These are phyloP conservation scores for Aquatica leii DNA, from an alignment of 2,888 invertebrate genomes.

Conservation along the genomic window DNA sequence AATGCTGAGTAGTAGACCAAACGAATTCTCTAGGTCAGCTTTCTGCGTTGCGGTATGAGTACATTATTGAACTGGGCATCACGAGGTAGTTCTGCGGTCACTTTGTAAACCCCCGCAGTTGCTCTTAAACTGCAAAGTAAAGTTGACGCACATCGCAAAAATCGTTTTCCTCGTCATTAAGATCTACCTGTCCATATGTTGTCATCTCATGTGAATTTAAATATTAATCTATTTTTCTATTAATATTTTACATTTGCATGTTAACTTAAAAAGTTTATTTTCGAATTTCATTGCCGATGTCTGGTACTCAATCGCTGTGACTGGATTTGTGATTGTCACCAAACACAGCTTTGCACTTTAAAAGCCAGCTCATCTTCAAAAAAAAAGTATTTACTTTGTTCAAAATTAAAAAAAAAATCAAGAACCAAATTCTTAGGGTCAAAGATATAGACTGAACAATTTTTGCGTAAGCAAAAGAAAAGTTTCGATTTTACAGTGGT, in stretches of 20 bases:
- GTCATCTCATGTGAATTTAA: slow-evolving; percentile 55
- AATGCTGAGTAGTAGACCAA: too few relatives aligned
- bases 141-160: slow-evolving; percentile 46
- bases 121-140: slow-evolving; percentile 54
- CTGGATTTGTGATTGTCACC: slow-evolving; percentile 7
- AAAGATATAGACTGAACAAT: slow-evolving; percentile 9
- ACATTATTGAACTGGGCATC: too few relatives aligned
- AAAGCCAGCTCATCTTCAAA: too few relatives aligned
- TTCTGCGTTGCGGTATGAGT: too few relatives aligned
- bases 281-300: too few relatives aligned
- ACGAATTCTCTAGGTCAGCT: too few relatives aligned
- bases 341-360: neutral
- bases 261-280: slow-evolving; percentile 23
- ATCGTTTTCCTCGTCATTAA: slow-evolving; percentile 47
- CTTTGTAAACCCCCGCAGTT: too few relatives aligned
- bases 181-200: slow-evolving; percentile 58
- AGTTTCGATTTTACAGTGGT: too few relatives aligned
- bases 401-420: too few relatives aligned
- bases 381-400: neutral
- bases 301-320: slow-evolving; percentile 19
- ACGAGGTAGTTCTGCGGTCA: too few relatives aligned
- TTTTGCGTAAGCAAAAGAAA: slow-evolving; percentile 16
- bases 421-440: neutral
- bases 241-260: slow-evolving; percentile 31
- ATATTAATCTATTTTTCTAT: slow-evolving; percentile 33